Percentiles rank a stretch among this genome's conserved stretches.
These are phyloP conservation scores for Cyrtorhinus lividipennis DNA, from an alignment of 1,140 invertebrate species.

Conservation along the genomic window DNA sequence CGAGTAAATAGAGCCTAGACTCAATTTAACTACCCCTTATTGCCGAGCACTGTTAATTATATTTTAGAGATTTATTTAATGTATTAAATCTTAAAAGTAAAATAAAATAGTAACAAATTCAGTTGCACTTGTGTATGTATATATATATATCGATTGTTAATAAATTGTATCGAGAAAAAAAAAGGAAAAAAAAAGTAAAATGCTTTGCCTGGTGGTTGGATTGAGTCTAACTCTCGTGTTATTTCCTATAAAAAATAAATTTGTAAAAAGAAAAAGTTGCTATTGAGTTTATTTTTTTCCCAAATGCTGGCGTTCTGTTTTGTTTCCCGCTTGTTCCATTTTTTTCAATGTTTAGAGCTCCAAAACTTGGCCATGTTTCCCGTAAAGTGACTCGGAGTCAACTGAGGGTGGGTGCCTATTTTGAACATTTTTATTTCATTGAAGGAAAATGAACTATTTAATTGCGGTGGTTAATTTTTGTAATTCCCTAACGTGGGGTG, in stretches of 20 bases:
- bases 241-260: neutral
- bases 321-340: neutral
- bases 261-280: neutral
- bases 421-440: neutral
- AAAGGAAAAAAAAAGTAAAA: neutral
- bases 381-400: neutral
- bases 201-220: neutral
- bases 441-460: neutral
- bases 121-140: constrained; percentile 4
- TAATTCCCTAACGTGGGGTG: no score
- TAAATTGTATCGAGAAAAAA: neutral
- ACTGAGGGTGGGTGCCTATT: neutral
- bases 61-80: constrained; percentile 16
- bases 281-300: neutral
- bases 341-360: neutral
- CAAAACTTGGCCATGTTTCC: neutral
- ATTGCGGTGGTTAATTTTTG: neutral
- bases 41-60: constrained; percentile 6
- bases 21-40: constrained; percentile 5
- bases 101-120: neutral
- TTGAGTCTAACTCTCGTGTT: neutral
- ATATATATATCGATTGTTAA: constrained; percentile 1
- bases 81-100: neutral
- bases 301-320: no score
- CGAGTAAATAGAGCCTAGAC: neutral